These are phyloP conservation scores for Ranitomeya imitator DNA, from an alignment of 2,113 vertebrate species.

Conservation along the genomic window DNA sequence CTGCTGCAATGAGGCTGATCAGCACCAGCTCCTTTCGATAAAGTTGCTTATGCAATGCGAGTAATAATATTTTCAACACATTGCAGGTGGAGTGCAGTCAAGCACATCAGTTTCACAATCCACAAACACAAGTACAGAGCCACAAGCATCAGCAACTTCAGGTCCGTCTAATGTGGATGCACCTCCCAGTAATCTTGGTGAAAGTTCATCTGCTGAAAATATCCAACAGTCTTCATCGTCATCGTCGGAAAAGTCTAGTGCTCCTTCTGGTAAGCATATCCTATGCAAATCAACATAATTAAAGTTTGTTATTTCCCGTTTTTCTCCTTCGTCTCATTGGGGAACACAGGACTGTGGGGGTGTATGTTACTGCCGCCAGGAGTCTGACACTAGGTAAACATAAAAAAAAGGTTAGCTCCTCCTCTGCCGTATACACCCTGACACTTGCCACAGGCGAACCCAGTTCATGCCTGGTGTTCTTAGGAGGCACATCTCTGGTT, in stretches of 20 bases:
- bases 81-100: not conserved
- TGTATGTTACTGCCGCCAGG: no score
- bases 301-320: not conserved
- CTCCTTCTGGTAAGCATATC: slow-evolving; percentile 21
- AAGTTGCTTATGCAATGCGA: no score
- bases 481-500: no score
- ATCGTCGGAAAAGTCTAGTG: slow-evolving; percentile 61
- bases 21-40: no score
- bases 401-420: no score
- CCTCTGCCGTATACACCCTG: no score
- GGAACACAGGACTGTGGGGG: no score
- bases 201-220: slow-evolving; percentile 74
- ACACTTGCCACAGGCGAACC: no score
- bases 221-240: slow-evolving; percentile 74
- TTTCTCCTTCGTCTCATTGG: not conserved
- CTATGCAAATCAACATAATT: not conserved
- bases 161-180: slow-evolving; percentile 71
- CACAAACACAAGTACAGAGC: slow-evolving; percentile 52
- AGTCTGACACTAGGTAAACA: no score
- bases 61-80: not conserved
- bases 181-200: slow-evolving; percentile 69
- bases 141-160: slow-evolving; percentile 69
- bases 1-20: no score
- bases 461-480: no score
- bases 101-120: not conserved